Evolutionary conservation across 1,140 invertebrate species (phyloP), one percentile per base, ranked within the genome.

Genomic region (Portunus trituberculatus): DNA sequence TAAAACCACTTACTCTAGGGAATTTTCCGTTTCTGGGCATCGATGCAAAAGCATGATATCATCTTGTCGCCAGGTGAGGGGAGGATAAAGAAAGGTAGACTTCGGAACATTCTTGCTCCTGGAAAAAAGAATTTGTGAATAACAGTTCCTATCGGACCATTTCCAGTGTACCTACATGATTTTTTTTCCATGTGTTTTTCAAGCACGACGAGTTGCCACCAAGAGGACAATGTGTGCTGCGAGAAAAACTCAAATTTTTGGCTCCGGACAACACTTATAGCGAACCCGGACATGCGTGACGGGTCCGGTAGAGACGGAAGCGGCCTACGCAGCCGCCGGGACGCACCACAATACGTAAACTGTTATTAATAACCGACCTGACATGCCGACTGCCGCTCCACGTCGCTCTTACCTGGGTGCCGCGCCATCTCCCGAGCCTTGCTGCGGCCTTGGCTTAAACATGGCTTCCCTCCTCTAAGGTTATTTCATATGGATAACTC

Each of bases 291-390:
- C 67, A 76, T 76, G 67, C 67, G 67, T 76, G 67, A 76, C 67
- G 67, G 67, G 20, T 76, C 67, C 67, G n/a, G 67, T 8, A 76
- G 20, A 76, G 67, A 76, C 67, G 67, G 67, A 76, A 76, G 67
- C 67, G 67, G 67, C 67, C 67, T n/a, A 76, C 67, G 67, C 67
- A 76, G 67, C 67, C 67, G 67, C 67, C 84, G 31, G 39, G 84
- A 32, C 87, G n/a, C 87, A 89, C 90, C 90, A 91, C 48, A 91
- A 91, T 91, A 91, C 48, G 39, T 76, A 10, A 67, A 91, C 90
- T 91, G 90, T 29, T 67, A 67, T 91, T 67, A 91, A 91, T 91
- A 91, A 91, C 48, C 90, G 48, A 91, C 90, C 90, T 91, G 28
- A 91, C 90, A 91, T 59, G 46, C 28, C 25, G 39, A 67, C 90